These are phyloP conservation scores for Cyphomyrmex costatus DNA, from an alignment of 1,140 invertebrate genomes.

Conservation along the genomic window DNA sequence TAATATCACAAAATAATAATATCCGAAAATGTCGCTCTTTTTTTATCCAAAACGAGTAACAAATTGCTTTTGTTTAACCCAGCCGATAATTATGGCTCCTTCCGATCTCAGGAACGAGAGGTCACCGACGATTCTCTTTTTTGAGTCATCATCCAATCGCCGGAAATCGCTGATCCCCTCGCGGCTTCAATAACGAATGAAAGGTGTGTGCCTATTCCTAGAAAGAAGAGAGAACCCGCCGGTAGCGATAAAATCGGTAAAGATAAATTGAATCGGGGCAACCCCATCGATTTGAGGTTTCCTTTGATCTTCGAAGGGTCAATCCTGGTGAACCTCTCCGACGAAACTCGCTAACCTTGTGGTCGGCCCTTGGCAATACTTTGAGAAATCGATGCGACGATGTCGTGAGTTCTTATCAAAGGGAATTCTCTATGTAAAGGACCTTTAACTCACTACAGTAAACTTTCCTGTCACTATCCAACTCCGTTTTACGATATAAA, in stretches of 20 bases:
- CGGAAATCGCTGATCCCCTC: slow-evolving; percentile 54
- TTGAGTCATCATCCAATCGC: slow-evolving; percentile 34
- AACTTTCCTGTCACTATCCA: slow-evolving; percentile 29
- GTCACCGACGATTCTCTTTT: slow-evolving; percentile 34
- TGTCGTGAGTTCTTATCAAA: slow-evolving; percentile 63
- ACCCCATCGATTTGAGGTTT: slow-evolving; percentile 77
- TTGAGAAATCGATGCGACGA: slow-evolving; percentile 69
- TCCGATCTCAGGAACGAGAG: not conserved
- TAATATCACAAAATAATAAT: not conserved
- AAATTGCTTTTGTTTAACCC: slow-evolving; percentile 42
- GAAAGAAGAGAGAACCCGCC: slow-evolving; percentile 53
- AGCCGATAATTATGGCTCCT: slow-evolving; percentile 24
- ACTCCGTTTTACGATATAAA: not conserved
- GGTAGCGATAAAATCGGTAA: slow-evolving; percentile 72
- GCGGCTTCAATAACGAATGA: slow-evolving; percentile 71
- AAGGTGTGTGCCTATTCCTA: slow-evolving; percentile 72
- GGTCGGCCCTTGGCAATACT: slow-evolving; percentile 72
- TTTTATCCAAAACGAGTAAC: not conserved
- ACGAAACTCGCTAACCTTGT: slow-evolving; percentile 65
- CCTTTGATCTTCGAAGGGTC: slow-evolving; percentile 82
- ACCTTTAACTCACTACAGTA: slow-evolving; percentile 37
- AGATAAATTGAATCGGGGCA: slow-evolving; percentile 81
- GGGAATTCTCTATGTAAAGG: slow-evolving; percentile 63
- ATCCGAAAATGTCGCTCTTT: not conserved
- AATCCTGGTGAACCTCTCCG: slow-evolving; percentile 61